Evolutionary conservation across 2,888 invertebrate species (phyloP), one percentile per base, ranked within the genome.

Genomic region (Nomada fucata): DNA sequence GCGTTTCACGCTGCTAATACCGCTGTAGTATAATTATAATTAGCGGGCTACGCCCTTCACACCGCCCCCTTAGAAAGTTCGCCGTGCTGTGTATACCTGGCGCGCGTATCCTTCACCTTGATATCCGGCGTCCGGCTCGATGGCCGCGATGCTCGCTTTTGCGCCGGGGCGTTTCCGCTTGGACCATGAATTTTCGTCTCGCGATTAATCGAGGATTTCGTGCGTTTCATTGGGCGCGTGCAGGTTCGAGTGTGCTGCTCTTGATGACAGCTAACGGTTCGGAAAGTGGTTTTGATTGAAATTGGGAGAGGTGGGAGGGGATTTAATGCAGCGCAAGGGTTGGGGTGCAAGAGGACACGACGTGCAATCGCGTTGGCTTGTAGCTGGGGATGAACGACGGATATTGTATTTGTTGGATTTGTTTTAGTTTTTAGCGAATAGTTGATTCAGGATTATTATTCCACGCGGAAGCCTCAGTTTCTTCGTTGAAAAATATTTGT

Each of bases 21-120:
- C 90, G 89, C 91, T 89, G 89, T 91, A 88, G 91, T 93, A 92
- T 93, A 93, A 93, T 93, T 93, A 93, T 93, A 93, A 93, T 93
- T 93, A 93, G 93, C 90, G 90, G 90, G 92, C 88, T 91, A 92
- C 93, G 93, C 93, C 93, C 91, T 90, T 90, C 89, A 91, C 91
- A 86, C 91, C 93, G 92, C 93, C 93, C 90, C 90, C 89, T 91
- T 89, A 86, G 88, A 89, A 88, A 82, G 63, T 70, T 79, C 53
- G 69, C 82, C 59, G 67, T 44, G 64, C 44, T 52, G 23, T 20
- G 77, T 71, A 79, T 83, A 81, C 83, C 82, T 79, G 78, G 76
- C 80, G 76, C 69, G 85, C 50, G 85, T 78, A 87, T 87, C 82
- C 82, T 88, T 87, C 88, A 84, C 82, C 88, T 86, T 87, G 86